Evolutionary conservation across 2,797 vertebrate genomes (phyloP).

Genomic region (Nyctalus aviator): DNA sequence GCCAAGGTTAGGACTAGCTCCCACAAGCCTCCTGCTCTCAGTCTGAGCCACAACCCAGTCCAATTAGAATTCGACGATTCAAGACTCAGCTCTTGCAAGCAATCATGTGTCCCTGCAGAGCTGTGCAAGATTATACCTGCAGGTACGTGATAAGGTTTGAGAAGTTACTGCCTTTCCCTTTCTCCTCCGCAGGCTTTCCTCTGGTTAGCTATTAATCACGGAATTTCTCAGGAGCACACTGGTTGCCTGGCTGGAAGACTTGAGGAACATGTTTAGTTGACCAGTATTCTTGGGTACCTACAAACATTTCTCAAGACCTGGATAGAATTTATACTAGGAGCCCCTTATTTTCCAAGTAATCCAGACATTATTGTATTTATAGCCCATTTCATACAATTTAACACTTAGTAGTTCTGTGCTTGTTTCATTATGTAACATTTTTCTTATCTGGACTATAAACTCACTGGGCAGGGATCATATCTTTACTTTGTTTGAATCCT

Average conservation of each 20-base stretch:
- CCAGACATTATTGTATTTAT: neutral
- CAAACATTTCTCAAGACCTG: neutral
- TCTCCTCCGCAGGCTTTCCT: neutral
- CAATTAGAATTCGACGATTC: neutral
- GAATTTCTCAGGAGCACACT: neutral
- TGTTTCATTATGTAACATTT: conserved; percentile 24
- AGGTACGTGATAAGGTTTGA: neutral
- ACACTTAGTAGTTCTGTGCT: conserved; percentile 2
- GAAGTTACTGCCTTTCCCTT: neutral
- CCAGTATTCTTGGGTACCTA: neutral
- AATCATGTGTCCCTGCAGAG: neutral
- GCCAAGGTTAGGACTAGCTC: neutral
- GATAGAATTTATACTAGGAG: neutral
- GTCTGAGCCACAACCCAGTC: neutral
- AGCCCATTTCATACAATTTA: neutral
- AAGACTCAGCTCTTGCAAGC: neutral
- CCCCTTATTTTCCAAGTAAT: neutral
- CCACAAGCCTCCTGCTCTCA: neutral
- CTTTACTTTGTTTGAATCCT: conserved; percentile 25
- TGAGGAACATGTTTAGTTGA: neutral
- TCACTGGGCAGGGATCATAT: neutral
- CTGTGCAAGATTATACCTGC: neutral
- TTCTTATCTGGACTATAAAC: conserved; percentile 24
- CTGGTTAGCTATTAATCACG: neutral
- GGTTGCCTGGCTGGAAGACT: conserved; percentile 5